Percentiles rank a stretch among this genome's conserved stretches.
phyloP scores from a whole-genome alignment of 2,113 vertebrate genomes.

The Laterallus jamaicensis region DNA sequence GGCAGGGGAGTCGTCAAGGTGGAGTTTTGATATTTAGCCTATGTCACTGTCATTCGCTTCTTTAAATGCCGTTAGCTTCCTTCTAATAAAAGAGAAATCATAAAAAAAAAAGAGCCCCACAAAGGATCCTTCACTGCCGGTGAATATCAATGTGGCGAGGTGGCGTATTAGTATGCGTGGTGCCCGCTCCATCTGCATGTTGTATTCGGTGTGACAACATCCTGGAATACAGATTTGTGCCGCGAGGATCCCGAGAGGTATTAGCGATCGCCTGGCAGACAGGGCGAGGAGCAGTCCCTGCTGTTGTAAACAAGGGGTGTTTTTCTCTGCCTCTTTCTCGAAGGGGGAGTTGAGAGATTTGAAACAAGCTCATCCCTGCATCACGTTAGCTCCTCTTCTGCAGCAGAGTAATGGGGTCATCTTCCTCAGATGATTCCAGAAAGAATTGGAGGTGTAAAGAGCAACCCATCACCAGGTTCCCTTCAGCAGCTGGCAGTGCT shows the following conservation, averaged over 20 bases:
- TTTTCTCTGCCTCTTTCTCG: conserved; percentile 29
- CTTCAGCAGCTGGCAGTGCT: neutral
- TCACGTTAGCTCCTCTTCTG: neutral
- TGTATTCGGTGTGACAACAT: conserved; percentile 25
- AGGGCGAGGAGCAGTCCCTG: conserved; percentile 18
- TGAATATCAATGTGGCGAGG: neutral
- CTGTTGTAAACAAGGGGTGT: conserved; percentile 38
- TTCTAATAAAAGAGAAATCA: conserved; percentile 58
- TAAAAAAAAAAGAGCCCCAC: neutral
- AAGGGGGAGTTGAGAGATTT: neutral
- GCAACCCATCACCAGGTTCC: neutral
- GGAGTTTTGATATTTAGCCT: conserved; percentile 8
- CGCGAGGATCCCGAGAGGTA: neutral
- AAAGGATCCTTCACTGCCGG: neutral
- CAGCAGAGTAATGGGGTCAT: rapidly evolving
- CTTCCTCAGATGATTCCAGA: neutral
- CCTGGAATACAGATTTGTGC: conserved; percentile 57
- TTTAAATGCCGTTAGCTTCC: conserved; percentile 41
- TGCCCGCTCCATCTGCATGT: conserved; percentile 22
- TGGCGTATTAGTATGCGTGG: neutral
- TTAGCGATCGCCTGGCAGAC: neutral
- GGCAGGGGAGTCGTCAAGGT: neutral
- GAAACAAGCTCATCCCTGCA: conserved; percentile 30
- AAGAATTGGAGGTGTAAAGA: neutral
- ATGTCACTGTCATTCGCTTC: neutral